A percentile compares a stretch with the other conserved stretches of the same genome.
Evolutionary conservation across 2,113 vertebrate genomes (phyloP).

Genomic region (Ctenomys sociabilis): DNA sequence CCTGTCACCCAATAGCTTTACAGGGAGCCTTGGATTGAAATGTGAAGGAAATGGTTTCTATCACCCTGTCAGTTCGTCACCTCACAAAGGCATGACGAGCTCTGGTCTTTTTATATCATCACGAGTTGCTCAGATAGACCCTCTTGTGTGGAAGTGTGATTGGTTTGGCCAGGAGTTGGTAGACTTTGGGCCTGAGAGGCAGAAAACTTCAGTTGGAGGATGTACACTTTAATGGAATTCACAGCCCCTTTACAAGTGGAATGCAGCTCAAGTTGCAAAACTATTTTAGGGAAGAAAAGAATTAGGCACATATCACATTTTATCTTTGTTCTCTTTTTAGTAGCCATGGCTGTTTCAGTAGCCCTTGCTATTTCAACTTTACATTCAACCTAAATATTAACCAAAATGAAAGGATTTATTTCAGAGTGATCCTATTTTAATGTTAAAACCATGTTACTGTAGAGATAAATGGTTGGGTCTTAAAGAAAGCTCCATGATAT

Average conservation of each 20-base stretch:
- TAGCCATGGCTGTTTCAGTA: not conserved
- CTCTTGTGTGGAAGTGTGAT: conserved; percentile 79
- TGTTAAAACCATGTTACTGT: conserved; percentile 9
- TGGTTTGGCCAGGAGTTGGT: conserved; percentile 32
- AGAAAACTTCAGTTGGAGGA: conserved; percentile 72
- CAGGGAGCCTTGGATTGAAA: conserved; percentile 85
- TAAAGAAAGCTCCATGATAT: conserved; percentile 9
- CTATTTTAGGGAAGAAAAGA: conserved; percentile 76
- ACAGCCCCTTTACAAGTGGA: conserved; percentile 71
- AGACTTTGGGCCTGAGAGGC: not conserved
- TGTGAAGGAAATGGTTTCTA: conserved; percentile 83
- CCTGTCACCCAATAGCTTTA: conserved; percentile 80
- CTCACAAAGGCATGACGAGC: conserved; percentile 79
- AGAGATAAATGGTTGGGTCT: not conserved
- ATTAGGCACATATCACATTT: not conserved
- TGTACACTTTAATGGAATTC: conserved; percentile 76
- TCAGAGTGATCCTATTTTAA: conserved; percentile 22
- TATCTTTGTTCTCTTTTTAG: conserved; percentile 58
- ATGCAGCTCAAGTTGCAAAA: conserved; percentile 72
- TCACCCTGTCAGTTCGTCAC: conserved; percentile 88
- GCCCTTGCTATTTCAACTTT: conserved; percentile 33
- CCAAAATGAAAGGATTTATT: conserved; percentile 26
- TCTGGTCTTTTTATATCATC: conserved; percentile 87
- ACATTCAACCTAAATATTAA: conserved; percentile 41
- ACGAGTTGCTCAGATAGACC: conserved; percentile 81